Evolutionary conservation across 2,888 invertebrate genomes (phyloP).

Genomic region (Pheosia gnoma): DNA sequence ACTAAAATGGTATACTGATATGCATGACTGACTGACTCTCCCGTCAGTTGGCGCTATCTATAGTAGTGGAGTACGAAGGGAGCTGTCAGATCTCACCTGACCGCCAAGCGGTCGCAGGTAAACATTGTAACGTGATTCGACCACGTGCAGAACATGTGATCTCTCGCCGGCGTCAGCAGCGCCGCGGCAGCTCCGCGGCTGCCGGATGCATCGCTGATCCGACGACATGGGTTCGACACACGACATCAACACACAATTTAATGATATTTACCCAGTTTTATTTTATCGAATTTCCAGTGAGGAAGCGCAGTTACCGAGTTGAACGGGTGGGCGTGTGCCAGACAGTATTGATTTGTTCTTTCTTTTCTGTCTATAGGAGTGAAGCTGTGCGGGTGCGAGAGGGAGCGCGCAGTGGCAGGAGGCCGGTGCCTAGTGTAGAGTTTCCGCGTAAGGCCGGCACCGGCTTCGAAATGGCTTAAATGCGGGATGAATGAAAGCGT

Average conservation of each 20-base stretch:
- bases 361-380: conserved; percentile 62
- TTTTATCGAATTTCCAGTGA: conserved; percentile 81
- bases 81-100: conserved; percentile 69
- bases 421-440: conserved; percentile 74
- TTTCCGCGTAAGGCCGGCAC: conserved; percentile 73
- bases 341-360: conserved; percentile 81
- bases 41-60: conserved; percentile 41
- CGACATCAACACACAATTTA: conserved; percentile 66
- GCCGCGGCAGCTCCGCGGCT: conserved; percentile 12
- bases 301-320: conserved; percentile 81
- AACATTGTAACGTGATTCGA: conserved; percentile 80
- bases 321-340: conserved; percentile 80
- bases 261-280: conserved; percentile 80
- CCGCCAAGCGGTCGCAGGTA: conserved; percentile 76
- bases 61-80: conserved; percentile 43
- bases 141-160: conserved; percentile 79
- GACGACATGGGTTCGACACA: conserved; percentile 33
- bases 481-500: conserved; percentile 82
- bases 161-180: conserved; percentile 18
- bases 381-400: conserved; percentile 53
- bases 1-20: conserved; percentile 26
- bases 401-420: conserved; percentile 62
- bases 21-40: too few relatives aligned
- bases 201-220: conserved; percentile 25
- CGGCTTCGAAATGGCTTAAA: conserved; percentile 67